Evolutionary conservation across 2,113 vertebrate species (phyloP), one percentile per base, ranked within the genome.

Genomic region (Aythya baeri): DNA sequence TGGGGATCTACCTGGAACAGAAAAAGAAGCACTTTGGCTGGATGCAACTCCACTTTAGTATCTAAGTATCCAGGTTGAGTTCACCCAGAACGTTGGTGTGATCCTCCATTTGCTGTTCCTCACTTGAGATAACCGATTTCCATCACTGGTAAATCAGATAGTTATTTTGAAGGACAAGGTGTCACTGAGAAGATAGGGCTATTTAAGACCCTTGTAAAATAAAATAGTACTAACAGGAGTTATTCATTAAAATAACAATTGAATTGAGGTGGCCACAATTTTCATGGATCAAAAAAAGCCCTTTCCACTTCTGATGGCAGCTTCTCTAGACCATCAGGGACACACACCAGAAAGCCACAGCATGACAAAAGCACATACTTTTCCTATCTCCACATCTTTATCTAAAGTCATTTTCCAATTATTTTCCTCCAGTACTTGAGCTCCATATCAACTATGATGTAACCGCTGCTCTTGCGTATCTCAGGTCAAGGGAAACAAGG

Each of bases 61-160:
- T 3, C 55, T 54, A n/a, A 2, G 3, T 32, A 17, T 66, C n/a
- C 52, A 71, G 32, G 57, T 54, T 2, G 7, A 75, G 25, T 49
- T 80, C 63, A 65, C 4, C 6, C 7, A 1, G 62, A 75, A 44
- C 8, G 63, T 5, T 46, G 54, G 46, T 18, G 32, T 52, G 50
- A 52, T 13, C 31, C 34, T 43, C 23, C 55, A 12, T 5, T 75
- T 34, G 5, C 16, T 17, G 4, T 6, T 86, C 36, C 46, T 31
- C 1, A 0, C 34, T 0, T 13, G 17, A 26, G 36, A 62, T 27
- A 6, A n/a, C 20, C 12, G 7, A 31, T 8, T 20, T 54, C 32
- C 79, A 83, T 9, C 49, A 8, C 46, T 32, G n/a, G 17, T 17
- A 25, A 31, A 58, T 74, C 23, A 50, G 49, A 72, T 0, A 68